These are phyloP conservation scores for Graphium colonna DNA, from an alignment of 2,888 invertebrate species.

Conservation along the genomic window DNA sequence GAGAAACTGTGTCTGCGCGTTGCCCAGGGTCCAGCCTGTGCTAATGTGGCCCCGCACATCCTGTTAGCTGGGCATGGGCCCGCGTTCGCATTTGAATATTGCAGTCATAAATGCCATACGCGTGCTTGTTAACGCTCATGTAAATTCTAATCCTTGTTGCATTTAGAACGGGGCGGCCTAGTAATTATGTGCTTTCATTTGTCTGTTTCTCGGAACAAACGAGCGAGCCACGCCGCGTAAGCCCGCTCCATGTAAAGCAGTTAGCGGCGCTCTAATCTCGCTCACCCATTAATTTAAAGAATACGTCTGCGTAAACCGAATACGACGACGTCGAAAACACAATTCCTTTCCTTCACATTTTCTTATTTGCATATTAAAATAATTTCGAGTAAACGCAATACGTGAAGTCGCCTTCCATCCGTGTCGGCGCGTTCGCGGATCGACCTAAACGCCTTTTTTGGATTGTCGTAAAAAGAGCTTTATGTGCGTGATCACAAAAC, in stretches of 20 bases:
- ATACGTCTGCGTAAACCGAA: constrained; percentile 74
- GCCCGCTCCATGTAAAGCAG: constrained; percentile 76
- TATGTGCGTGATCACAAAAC: constrained; percentile 40
- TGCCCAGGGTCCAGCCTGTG: constrained; percentile 17
- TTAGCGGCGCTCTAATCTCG: constrained; percentile 78
- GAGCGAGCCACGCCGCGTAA: constrained; percentile 64
- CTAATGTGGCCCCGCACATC: constrained; percentile 32
- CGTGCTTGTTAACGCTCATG: constrained; percentile 73
- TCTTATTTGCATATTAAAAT: constrained; percentile 80
- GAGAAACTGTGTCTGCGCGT: background rate
- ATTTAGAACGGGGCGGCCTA: constrained; percentile 75
- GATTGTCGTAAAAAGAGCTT: constrained; percentile 47
- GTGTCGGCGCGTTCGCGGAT: constrained; percentile 41
- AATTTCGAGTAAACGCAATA: constrained; percentile 78
- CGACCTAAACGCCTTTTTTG: constrained; percentile 41
- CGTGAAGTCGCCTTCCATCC: constrained; percentile 68
- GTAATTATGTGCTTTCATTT: constrained; percentile 80
- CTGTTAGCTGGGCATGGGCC: constrained; percentile 33
- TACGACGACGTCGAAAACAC: constrained; percentile 71
- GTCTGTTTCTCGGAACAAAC: constrained; percentile 75
- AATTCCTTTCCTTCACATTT: constrained; percentile 74
- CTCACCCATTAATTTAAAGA: constrained; percentile 78
- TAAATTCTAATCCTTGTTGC: constrained; percentile 78
- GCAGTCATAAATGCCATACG: constrained; percentile 76
- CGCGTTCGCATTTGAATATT: constrained; percentile 59